These are phyloP conservation scores for Girardia tigrina DNA, from an alignment of 2,888 invertebrate species.

Conservation along the genomic window DNA sequence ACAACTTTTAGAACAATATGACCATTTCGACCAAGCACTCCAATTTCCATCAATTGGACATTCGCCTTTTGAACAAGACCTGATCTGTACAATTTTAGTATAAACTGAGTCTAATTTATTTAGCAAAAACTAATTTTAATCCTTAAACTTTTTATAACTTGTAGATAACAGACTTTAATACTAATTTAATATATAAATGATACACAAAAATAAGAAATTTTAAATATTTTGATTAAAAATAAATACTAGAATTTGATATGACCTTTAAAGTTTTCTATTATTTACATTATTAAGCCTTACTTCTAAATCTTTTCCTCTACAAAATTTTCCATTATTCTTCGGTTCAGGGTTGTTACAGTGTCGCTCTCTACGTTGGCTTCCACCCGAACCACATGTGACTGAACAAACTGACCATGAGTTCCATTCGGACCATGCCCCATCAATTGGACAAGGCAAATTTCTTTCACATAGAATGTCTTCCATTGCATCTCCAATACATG, in stretches of 20 bases:
- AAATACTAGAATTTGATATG: too few species aligned
- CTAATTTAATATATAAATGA: too few species aligned
- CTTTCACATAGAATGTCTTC: conserved; percentile 35
- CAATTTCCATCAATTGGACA: conserved; percentile 38
- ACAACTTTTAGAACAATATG: conserved; percentile 38
- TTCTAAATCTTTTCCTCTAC: conserved; percentile 42
- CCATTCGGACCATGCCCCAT: conserved; percentile 55
- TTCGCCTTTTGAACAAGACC: conserved; percentile 23
- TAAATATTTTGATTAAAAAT: too few species aligned
- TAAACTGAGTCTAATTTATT: too few species aligned
- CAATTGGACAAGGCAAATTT: conserved; percentile 38
- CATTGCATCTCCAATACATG: conserved; percentile 35
- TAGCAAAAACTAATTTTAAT: too few species aligned
- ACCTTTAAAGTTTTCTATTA: too few species aligned
- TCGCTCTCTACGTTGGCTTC: conserved; percentile 51
- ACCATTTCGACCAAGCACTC: conserved; percentile 39
- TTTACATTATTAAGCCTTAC: too few species aligned
- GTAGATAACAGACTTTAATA: too few species aligned
- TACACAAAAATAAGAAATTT: too few species aligned
- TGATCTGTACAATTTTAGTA: too few species aligned
- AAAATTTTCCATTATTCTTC: conserved; percentile 50
- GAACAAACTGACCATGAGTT: conserved; percentile 56
- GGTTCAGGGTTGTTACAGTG: conserved; percentile 52
- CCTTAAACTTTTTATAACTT: too few species aligned
- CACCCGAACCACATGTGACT: conserved; percentile 54